Evolutionary conservation across 2,797 vertebrate species (phyloP), one percentile per base, ranked within the genome.

Genomic region (Sternarchorhynchus goeldii): DNA sequence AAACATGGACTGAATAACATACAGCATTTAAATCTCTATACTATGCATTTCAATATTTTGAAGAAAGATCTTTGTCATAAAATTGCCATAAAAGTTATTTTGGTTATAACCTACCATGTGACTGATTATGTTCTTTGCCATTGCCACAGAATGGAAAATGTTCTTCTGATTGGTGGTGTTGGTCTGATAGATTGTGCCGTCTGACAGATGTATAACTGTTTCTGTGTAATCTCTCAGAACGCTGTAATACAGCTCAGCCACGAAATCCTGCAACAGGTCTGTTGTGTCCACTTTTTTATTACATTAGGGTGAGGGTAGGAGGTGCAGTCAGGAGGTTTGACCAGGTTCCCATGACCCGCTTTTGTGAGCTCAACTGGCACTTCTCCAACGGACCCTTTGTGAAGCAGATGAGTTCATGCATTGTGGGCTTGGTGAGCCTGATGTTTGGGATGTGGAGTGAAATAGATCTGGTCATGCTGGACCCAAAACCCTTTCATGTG

Each of bases 281-380:
- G 56, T 56, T 62, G 65, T 55, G 39, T 58, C 63, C 31, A 65
- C 25, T 71, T 69, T 67, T 65, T 65, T 55, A 8, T 36, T 2
- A 71, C 12, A 57, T n/a, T 45, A 45, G 50, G 21, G 57, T 71
- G 64, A 32, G 63, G 32, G 64, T 56, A 31, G 14, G 20, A 58
- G 71, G 63, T 59, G 63, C 60, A 78, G 66, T 72, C 60, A 62
- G 60, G 70, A 74, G 75, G 64, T 78, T 50, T 71, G 66, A 83
- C 85, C 45, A 50, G 45, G 45, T 12, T 50, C 45, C 10, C 10
- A 50, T 50, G 45, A 50, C 45, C 25, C 73, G 74, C 73, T 73
- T 85, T 92, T 92, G 88, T 90, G 82, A 87, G 88, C 86, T 91
- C 90, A 90, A 86, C 90, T 90, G 89, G 78, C 85, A 86, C 84